Evolutionary conservation across 2,888 invertebrate genomes (phyloP), one percentile per base, ranked within the genome.

Genomic region (Seira sanloemensis): DNA sequence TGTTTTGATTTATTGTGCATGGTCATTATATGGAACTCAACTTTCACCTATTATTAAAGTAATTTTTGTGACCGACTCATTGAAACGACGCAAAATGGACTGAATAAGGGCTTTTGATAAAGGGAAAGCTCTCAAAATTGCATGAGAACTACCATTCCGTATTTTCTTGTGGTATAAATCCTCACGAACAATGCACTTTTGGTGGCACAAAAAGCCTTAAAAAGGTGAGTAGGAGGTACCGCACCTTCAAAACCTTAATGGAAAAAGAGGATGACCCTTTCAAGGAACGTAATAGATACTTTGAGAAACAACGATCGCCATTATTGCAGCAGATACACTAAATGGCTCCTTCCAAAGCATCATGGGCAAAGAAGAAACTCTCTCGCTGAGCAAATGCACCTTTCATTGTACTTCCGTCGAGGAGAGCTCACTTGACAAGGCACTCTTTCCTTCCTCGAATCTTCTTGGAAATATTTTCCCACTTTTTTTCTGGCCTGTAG

Each of bases 191-290:
- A 37, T 37, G 37, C 37, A 37, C 37, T 9, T 37, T 37, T 37
- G 37, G 37, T 37, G n/a, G n/a, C 2, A 58, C 58, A 58, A 58
- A 58, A 58, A 18, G 5, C n/a, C 2, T n/a, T n/a, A n/a, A n/a
- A n/a, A n/a, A n/a, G n/a, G n/a, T n/a, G n/a, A n/a, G 58, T 58
- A 58, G 58, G 58, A 58, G 58, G 58, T 58, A n/a, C 18, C 9
- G 4, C 58, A 4, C 2, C 58, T 37, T 37, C 37, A 9, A 37
- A 37, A 37, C 37, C n/a, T 5, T 37, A 37, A 69, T 12, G 16
- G 37, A 23, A n/a, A 71, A 71, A 62, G 67, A 54, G 68, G 69
- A 75, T 75, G 74, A 80, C 80, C 80, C 69, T 81, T 81, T 73
- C 50, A 75, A 58, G 2, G 69, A 81, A 68, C 21, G 62, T 68